Percentiles rank a stretch among this genome's conserved stretches.
Evolutionary conservation across 2,797 vertebrate genomes (phyloP).

Genomic region (Coccyzus lansbergi): DNA sequence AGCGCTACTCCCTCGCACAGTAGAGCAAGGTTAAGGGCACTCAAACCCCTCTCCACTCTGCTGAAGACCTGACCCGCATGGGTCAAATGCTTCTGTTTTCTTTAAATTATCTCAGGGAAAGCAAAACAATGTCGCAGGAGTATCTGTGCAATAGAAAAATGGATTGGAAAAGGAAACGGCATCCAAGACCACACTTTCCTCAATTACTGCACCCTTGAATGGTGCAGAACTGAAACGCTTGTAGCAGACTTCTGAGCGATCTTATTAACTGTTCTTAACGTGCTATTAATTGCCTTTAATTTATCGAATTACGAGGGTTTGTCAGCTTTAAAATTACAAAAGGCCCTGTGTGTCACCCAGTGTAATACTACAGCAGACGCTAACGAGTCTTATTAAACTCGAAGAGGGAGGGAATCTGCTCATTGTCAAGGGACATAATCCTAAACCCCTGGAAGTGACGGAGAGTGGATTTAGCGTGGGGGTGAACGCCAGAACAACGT

Average conservation of each 20-base stretch:
- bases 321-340: slow-evolving; percentile 74
- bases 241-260: slow-evolving; percentile 54
- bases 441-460: neutral
- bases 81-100: neutral
- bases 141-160: neutral
- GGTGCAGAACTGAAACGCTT: neutral
- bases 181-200: neutral
- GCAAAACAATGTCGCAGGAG: neutral
- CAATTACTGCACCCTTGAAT: neutral
- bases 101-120: neutral
- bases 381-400: slow-evolving; percentile 15
- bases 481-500: neutral
- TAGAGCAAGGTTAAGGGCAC: neutral
- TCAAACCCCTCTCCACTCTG: neutral
- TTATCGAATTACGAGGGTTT: slow-evolving; percentile 72
- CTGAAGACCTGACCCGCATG: neutral
- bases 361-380: slow-evolving; percentile 56
- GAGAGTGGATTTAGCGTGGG: neutral
- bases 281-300: slow-evolving; percentile 65
- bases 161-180: neutral
- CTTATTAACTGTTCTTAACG: slow-evolving; percentile 66
- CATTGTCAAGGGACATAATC: neutral
- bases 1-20: accelerated
- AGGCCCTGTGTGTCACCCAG: slow-evolving; percentile 53
- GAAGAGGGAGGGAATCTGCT: neutral